Percentiles rank a stretch among this genome's conserved stretches.
These are phyloP conservation scores for Herminia tarsipennalis DNA, from an alignment of 2,888 invertebrate species.

Conservation along the genomic window DNA sequence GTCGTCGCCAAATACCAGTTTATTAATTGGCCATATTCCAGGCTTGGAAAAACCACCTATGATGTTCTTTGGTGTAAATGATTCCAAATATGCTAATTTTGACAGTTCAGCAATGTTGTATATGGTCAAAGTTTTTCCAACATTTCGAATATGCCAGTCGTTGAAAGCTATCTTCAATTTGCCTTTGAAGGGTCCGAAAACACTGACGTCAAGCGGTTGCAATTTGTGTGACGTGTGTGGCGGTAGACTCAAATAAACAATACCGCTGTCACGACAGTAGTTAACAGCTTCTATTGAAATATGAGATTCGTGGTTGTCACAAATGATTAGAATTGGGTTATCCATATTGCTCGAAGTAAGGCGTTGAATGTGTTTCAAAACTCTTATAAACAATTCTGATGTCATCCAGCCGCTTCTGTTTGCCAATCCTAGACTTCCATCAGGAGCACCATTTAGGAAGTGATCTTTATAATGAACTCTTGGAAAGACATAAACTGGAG, in stretches of 20 bases:
- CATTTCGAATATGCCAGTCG: conserved; percentile 33
- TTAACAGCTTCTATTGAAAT: conserved; percentile 32
- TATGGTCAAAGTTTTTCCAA: conserved; percentile 31
- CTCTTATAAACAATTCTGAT: conserved; percentile 19
- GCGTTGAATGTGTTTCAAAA: conserved; percentile 33
- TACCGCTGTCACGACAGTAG: conserved; percentile 33
- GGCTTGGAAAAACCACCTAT: conserved; percentile 30
- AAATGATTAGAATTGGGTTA: conserved; percentile 30
- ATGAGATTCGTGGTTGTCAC: conserved; percentile 38
- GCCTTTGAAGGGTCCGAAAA: conserved; percentile 34
- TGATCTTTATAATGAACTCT: no score
- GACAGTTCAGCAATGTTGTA: conserved; percentile 18
- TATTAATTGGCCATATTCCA: conserved; percentile 37
- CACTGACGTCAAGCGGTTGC: conserved; percentile 24
- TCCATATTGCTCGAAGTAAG: conserved; percentile 20
- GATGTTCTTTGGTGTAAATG: conserved; percentile 33
- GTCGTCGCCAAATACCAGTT: conserved; percentile 28
- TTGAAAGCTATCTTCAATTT: conserved; percentile 29
- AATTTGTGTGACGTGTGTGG: conserved; percentile 33
- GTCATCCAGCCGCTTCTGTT: conserved; percentile 31
- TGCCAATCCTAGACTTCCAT: conserved; percentile 25
- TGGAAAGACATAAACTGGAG: no score
- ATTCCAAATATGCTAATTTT: conserved; percentile 31
- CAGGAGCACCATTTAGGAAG: conserved; percentile 17
- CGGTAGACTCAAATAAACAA: conserved; percentile 31